Conservation (phyloP, 2,113 vertebrate species). For the Solenodon paradoxus region DNA sequence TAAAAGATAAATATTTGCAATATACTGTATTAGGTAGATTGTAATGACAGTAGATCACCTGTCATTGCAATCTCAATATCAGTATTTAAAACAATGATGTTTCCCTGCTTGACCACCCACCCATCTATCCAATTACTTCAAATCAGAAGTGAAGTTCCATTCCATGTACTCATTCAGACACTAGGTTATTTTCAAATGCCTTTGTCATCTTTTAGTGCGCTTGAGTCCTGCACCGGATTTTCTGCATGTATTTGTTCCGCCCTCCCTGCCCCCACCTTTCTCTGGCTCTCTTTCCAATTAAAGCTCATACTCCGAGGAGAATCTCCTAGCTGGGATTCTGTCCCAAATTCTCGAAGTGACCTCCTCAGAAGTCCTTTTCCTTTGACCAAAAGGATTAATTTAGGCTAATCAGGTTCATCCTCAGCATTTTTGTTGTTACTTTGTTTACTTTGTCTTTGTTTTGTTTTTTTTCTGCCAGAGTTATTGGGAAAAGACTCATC, state of each 20-base stretch:
- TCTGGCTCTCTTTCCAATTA: background rate
- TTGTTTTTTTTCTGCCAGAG: background rate
- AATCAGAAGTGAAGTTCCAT: background rate
- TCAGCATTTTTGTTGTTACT: background rate
- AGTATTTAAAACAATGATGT: background rate
- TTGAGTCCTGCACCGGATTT: background rate
- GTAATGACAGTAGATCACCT: background rate
- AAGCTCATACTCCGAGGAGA: background rate
- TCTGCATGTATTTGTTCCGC: background rate
- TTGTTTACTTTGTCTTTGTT: background rate
- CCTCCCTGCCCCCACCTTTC: too few species aligned
- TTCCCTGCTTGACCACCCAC: background rate
- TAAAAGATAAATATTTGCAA: background rate
- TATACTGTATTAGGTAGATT: background rate
- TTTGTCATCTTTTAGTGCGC: background rate
- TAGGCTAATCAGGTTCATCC: background rate
- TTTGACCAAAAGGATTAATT: background rate
- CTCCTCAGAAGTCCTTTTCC: background rate
- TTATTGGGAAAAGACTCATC: background rate
- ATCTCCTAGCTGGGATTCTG: background rate
- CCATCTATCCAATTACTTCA: background rate
- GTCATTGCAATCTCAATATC: background rate
- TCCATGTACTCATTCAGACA: background rate
- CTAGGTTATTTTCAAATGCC: background rate
- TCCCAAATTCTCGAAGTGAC: background rate